Conservation (phyloP, 2,888 invertebrate genomes). For the Nasonovia ribisnigri region DNA sequence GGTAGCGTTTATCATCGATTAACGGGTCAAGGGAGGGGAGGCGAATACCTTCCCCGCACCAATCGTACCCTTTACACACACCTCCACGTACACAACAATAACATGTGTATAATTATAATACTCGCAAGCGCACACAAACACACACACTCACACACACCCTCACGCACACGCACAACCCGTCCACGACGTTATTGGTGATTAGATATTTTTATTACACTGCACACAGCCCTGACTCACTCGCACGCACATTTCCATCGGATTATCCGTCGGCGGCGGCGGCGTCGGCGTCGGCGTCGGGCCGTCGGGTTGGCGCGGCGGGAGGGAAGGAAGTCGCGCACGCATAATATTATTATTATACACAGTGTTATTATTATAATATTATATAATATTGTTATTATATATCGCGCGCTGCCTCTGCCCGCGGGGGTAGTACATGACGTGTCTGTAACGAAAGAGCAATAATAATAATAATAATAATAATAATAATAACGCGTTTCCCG, state of each 20-base stretch:
- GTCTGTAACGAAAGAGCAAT: constrained; percentile 38
- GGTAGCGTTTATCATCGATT: constrained; percentile 3
- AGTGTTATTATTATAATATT: neutral
- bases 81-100: neutral
- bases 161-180: neutral
- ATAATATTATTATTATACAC: neutral
- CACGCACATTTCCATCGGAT: neutral
- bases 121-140: neutral
- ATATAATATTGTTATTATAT: neutral
- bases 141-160: neutral
- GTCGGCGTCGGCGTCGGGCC: neutral
- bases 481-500: constrained; percentile 36
- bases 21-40: neutral
- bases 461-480: constrained; percentile 21
- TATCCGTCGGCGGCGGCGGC: neutral
- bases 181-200: neutral
- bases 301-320: neutral
- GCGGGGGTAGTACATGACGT: constrained; percentile 22
- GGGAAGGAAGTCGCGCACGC: neutral
- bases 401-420: neutral
- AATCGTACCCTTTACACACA: neutral
- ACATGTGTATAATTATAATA: neutral
- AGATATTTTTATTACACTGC: neutral
- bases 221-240: neutral
- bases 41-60: neutral